These are phyloP conservation scores for Catostomus latipinnis DNA, from an alignment of 2,797 vertebrate species.

Conservation along the genomic window DNA sequence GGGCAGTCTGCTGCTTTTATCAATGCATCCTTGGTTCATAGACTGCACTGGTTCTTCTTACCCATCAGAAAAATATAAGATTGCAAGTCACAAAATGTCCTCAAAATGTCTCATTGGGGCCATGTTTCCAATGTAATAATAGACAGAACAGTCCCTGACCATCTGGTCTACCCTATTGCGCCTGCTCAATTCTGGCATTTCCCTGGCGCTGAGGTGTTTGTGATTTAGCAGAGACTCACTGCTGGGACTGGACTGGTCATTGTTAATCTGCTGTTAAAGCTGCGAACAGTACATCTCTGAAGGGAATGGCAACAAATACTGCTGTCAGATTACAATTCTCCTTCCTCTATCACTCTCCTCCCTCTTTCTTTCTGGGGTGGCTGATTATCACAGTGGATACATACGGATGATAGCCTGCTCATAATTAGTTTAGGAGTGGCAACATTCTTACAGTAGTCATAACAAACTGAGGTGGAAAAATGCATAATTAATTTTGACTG, in stretches of 20 bases:
- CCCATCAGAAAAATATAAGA: slow-evolving; percentile 9
- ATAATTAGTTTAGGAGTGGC: slow-evolving; percentile 42
- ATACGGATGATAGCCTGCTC: slow-evolving; percentile 25
- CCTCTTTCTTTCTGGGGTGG: not conserved
- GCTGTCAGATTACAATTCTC: slow-evolving; percentile 49
- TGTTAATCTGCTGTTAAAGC: slow-evolving; percentile 56
- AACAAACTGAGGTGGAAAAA: slow-evolving; percentile 45
- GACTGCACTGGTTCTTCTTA: not conserved
- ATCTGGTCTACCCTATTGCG: slow-evolving; percentile 36
- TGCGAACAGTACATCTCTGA: slow-evolving; percentile 39
- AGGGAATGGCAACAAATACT: slow-evolving; percentile 33
- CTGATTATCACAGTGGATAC: slow-evolving; percentile 21
- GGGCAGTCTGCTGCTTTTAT: not conserved
- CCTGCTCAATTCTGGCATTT: slow-evolving; percentile 35
- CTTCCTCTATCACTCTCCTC: not conserved
- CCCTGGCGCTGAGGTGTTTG: slow-evolving; percentile 45
- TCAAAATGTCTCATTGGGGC: slow-evolving; percentile 22
- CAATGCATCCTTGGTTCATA: not conserved
- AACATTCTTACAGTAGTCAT: slow-evolving; percentile 25
- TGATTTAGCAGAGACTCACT: slow-evolving; percentile 39
- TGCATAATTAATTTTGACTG: slow-evolving; percentile 48
- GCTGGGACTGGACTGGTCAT: slow-evolving; percentile 44
- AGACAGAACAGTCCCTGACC: slow-evolving; percentile 39
- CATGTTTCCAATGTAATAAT: slow-evolving; percentile 43
- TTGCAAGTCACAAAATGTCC: slow-evolving; percentile 10